Evolutionary conservation across 2,797 vertebrate genomes (phyloP).

Genomic region (Gallirallus australis): DNA sequence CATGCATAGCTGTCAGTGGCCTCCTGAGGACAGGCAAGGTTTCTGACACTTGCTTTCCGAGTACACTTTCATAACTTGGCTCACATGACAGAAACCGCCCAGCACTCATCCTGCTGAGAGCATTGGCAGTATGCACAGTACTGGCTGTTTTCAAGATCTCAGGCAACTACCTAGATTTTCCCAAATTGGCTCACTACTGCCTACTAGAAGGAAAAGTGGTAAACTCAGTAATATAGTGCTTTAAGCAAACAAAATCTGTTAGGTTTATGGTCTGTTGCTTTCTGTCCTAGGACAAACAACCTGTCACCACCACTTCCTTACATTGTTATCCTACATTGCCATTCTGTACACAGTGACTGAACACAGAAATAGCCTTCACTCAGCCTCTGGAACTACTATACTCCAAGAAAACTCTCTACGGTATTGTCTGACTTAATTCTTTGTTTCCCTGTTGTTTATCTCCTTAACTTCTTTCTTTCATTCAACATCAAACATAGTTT

Average conservation of each 20-base stretch:
- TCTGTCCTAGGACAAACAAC: not conserved
- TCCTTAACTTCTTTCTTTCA: not conserved
- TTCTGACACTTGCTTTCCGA: not conserved
- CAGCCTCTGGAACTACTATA: not conserved
- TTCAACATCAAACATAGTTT: not conserved
- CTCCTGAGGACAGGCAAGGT: not conserved
- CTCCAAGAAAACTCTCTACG: not conserved
- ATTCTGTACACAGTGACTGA: not conserved
- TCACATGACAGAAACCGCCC: not conserved
- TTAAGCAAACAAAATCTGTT: not conserved
- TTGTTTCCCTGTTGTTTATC: not conserved
- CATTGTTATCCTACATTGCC: not conserved
- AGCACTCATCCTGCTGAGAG: not conserved
- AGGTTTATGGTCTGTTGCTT: not conserved
- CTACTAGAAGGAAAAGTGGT: not conserved
- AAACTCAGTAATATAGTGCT: not conserved
- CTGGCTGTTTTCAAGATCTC: not conserved
- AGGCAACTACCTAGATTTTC: too few relatives aligned
- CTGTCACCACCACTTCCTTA: not conserved
- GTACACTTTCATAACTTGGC: not conserved
- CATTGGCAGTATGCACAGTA: accelerated
- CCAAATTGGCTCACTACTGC: not conserved
- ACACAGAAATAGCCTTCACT: not conserved
- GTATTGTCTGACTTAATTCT: not conserved
- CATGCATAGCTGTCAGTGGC: not conserved